Base-by-base conservation (phyloP, 2,888 invertebrate species). In the Chrysina gloriosa region DNA sequence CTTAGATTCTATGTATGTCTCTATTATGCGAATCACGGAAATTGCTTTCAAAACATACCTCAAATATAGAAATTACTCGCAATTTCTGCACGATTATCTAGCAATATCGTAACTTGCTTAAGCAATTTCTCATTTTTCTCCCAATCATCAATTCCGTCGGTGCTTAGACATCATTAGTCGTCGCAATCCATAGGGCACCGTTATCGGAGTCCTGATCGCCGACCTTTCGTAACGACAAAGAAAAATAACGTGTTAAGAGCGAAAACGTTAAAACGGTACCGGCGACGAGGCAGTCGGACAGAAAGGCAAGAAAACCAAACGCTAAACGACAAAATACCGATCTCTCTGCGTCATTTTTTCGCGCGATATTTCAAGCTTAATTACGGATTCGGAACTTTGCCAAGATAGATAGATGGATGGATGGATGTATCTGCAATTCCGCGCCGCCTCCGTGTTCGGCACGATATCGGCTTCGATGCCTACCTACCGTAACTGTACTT, bases 311-410 rank as follows among this genome's bases (percentile, higher is more conserved):
- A 42, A 4, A 19, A 19, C 21, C 42, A 16, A 42, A 19, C 19
- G 19, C 42, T 42, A 19, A n/a, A n/a, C 42, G 6, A 7, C 42
- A 14, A 19, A 11, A 42, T 19, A 4, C 14, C 16, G 19, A 19
- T 7, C 7, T 14, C 19, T 16, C 6, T 7, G 19, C 14, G 19
- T 42, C 25, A 47, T 42, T 65, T 65, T 65, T 65, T 54, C 34
- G 52, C 65, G 27, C 31, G 54, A 65, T 39, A 42, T 58, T 36
- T 64, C 45, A 23, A 63, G 52, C 65, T 63, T 69, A 71, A 71
- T 71, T 71, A 71, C 36, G 36, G 19, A 19, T 42, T 19, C 11
- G 14, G 16, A 7, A 19, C 16, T 4, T 42, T 4, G n/a, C n/a
- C n/a, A n/a, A n/a, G n/a, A n/a, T n/a, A n/a, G n/a, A n/a, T n/a